Conservation (phyloP, 37 sponge, comb jelly and placozoan genomes). For the Aphrocallistes beatrix region DNA sequence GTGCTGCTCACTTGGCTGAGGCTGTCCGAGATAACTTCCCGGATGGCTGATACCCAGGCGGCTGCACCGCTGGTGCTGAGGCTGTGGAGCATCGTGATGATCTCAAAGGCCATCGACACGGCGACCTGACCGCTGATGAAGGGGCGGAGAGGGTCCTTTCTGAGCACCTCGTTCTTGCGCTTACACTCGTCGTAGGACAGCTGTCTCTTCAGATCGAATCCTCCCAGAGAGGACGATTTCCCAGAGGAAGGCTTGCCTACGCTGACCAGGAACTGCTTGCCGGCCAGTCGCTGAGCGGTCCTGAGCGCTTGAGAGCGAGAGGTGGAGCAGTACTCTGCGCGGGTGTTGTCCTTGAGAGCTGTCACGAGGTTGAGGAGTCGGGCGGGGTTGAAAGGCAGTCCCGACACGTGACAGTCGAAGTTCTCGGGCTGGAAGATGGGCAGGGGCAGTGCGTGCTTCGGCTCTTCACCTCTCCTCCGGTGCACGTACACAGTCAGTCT, state of each 20-base stretch:
- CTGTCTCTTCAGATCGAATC: constrained; percentile 53
- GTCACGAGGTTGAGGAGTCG: constrained; percentile 17
- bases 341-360: not conserved
- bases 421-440: constrained; percentile 1
- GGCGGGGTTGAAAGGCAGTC: not conserved
- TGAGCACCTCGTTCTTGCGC: constrained; percentile 66
- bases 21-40: constrained; percentile 29
- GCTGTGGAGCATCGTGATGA: constrained; percentile 68
- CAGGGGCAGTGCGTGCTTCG: not conserved
- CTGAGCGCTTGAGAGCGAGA: constrained; percentile 22
- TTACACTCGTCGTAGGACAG: constrained; percentile 64
- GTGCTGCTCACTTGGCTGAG: not conserved
- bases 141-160: constrained; percentile 72
- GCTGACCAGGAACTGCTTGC: constrained; percentile 71
- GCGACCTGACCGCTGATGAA: constrained; percentile 92
- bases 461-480: not conserved
- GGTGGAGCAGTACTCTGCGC: constrained; percentile 13
- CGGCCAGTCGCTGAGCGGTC: constrained; percentile 72
- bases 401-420: not conserved
- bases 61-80: constrained; percentile 60
- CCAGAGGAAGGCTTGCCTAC: constrained; percentile 57
- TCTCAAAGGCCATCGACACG: constrained; percentile 78
- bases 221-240: not conserved
- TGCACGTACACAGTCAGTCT: not conserved
- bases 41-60: constrained; percentile 77